Evolutionary conservation across 2,888 invertebrate species (phyloP), one percentile per base, ranked within the genome.

Genomic region (Pterostichus niger): DNA sequence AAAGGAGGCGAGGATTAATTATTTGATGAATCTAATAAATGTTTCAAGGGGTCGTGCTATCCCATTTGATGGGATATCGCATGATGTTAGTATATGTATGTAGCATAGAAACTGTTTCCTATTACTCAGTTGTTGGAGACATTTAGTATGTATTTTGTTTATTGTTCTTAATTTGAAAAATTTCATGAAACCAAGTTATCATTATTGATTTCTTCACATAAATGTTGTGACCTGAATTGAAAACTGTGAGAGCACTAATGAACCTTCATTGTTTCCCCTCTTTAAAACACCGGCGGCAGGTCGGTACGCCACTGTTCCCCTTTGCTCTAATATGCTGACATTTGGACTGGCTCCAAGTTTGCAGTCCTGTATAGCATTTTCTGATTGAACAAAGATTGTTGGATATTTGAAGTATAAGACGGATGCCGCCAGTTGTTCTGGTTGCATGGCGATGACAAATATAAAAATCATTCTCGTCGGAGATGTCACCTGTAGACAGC

Each of bases 381-480:
- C 17, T 71, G 44, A 71, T 71, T 71, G 68, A 44, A 44, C 68
- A 71, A 71, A 71, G 68, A 71, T 71, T 71, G 68, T 17, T 40
- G 68, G 17, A 17, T 56, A 56, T 56, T 56, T 56, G 56, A 56
- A 17, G 52, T 52, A 11, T 6, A 24, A 64, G 40, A 64, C 35
- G n/a, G 6, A 52, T 52, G 52, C 52, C 52, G 31, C 6, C 33
- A 33, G 44, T 71, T 17, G 44, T 71, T 44, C 7, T 17, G 56
- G 56, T 17, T 17, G 17, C 56, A 4, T 52, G 17, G 56, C 56
- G 68, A 71, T 15, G 44, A 44, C 15, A 71, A 71, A 71, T 71
- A 71, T 71, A 71, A 71, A 71, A 71, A 71, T 71, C 68, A 71
- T 71, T 17, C 68, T 64, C 44, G 68, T 71, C 15, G 17, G 17